A percentile compares a stretch with the other conserved stretches of the same genome.
phyloP scores from a whole-genome alignment of 1,140 invertebrate species.

The Arion vulgaris region DNA sequence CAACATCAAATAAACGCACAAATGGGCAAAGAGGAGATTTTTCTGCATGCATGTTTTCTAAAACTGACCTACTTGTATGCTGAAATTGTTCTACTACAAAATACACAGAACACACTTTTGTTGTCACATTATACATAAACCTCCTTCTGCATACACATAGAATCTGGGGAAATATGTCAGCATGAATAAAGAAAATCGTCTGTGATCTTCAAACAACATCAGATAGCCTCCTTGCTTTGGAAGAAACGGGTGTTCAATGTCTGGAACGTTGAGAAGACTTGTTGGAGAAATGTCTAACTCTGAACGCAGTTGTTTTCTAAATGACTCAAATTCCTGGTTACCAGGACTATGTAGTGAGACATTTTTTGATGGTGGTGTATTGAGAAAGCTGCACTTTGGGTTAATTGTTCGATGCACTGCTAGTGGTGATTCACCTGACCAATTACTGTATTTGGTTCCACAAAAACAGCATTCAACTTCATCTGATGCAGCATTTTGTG shows the following conservation, averaged over 20 bases:
- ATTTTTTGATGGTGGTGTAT: slow-evolving; percentile 14
- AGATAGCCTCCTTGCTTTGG: slow-evolving; percentile 35
- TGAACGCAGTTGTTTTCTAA: neutral
- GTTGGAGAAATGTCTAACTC: neutral
- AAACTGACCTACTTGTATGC: neutral
- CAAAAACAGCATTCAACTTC: slow-evolving; percentile 43
- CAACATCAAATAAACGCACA: slow-evolving; percentile 37
- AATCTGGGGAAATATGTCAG: slow-evolving; percentile 7
- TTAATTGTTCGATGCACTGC: slow-evolving; percentile 44
- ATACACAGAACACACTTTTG: slow-evolving; percentile 41
- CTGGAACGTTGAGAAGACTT: neutral
- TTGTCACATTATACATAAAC: slow-evolving; percentile 36
- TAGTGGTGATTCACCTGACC: slow-evolving; percentile 45
- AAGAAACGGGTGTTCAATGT: slow-evolving; percentile 25
- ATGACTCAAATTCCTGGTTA: neutral
- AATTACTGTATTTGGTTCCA: slow-evolving; percentile 27
- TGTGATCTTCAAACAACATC: slow-evolving; percentile 41
- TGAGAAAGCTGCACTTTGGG: slow-evolving; percentile 41
- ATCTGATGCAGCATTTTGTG: slow-evolving; percentile 12
- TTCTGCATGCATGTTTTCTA: slow-evolving; percentile 22
- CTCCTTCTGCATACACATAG: slow-evolving; percentile 30
- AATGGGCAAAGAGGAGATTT: slow-evolving; percentile 39
- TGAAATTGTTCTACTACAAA: slow-evolving; percentile 31
- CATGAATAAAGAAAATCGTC: slow-evolving; percentile 33
- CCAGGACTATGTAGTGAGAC: neutral